Percentiles rank a stretch among this genome's conserved stretches.
These are phyloP conservation scores for Dinoponera quadriceps DNA, from an alignment of 1,140 invertebrate genomes.

Conservation along the genomic window DNA sequence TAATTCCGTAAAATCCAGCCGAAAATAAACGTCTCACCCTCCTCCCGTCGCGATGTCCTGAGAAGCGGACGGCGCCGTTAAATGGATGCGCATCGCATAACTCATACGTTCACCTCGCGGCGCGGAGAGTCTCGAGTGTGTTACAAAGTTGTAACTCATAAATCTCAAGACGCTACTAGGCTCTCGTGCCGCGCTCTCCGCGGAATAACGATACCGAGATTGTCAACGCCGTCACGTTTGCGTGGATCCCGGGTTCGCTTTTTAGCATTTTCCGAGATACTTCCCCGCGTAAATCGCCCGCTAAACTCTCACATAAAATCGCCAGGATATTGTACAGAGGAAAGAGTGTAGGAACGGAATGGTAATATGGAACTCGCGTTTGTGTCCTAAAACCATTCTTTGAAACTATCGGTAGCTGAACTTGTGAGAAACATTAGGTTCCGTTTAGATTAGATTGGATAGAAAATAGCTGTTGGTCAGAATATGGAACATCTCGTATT, in stretches of 20 bases:
- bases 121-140: not conserved
- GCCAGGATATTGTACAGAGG: too few relatives aligned
- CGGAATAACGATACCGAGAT: not conserved
- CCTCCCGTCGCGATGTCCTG: not conserved
- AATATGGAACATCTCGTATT: too few relatives aligned
- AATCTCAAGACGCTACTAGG: conserved; percentile 8
- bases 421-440: too few relatives aligned
- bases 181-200: conserved; percentile 22
- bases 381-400: too few relatives aligned
- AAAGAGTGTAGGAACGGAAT: too few relatives aligned
- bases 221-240: not conserved
- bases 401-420: too few relatives aligned
- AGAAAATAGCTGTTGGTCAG: too few relatives aligned
- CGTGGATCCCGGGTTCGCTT: not conserved
- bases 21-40: conserved; percentile 61
- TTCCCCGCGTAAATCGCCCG: conserved; percentile 4
- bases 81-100: conserved; percentile 40
- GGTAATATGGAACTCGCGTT: too few relatives aligned
- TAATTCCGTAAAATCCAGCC: conserved; percentile 51
- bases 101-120: conserved; percentile 39
- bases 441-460: too few relatives aligned
- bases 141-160: conserved; percentile 50
- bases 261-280: not conserved
- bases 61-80: not conserved
- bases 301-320: too few relatives aligned